Evolutionary conservation across 37 sponge, comb jelly and placozoan species (phyloP).

Genomic region (Dysidea cf. avara): DNA sequence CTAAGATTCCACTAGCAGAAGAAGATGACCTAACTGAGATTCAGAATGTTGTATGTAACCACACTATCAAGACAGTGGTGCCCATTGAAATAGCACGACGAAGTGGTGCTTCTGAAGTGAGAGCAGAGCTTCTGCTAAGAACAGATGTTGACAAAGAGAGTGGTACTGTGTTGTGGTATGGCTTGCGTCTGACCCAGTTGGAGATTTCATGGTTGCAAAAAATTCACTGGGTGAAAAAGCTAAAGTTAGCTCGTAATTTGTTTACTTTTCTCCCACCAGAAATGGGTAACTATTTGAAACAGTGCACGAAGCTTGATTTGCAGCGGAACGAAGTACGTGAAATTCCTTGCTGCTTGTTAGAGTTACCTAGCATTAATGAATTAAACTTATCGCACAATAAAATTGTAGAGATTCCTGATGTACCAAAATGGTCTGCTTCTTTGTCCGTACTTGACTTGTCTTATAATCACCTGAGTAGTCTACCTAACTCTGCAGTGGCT

Average conservation of each 20-base stretch:
- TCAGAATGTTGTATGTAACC: slow-evolving; percentile 12
- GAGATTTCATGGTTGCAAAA: slow-evolving; percentile 27
- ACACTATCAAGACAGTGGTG: slow-evolving; percentile 21
- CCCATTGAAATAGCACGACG: slow-evolving; percentile 42
- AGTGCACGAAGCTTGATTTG: slow-evolving; percentile 44
- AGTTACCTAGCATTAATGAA: slow-evolving; percentile 70
- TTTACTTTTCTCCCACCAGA: slow-evolving; percentile 36
- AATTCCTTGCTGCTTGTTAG: slow-evolving; percentile 76
- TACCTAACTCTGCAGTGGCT: slow-evolving; percentile 67
- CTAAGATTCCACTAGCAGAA: neutral
- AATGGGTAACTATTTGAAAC: slow-evolving; percentile 29
- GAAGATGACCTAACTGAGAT: slow-evolving; percentile 31
- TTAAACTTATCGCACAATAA: slow-evolving; percentile 80
- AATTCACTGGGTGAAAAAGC: slow-evolving; percentile 29
- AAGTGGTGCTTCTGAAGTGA: neutral
- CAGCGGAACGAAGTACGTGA: slow-evolving; percentile 63
- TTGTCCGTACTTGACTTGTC: slow-evolving; percentile 79
- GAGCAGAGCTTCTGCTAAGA: slow-evolving; percentile 48
- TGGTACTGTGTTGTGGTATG: slow-evolving; percentile 43
- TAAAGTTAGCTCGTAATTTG: slow-evolving; percentile 38
- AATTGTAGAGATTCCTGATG: slow-evolving; percentile 72
- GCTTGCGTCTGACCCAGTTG: slow-evolving; percentile 32
- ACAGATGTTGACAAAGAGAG: slow-evolving; percentile 43
- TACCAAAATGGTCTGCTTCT: slow-evolving; percentile 68
- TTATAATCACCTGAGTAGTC: slow-evolving; percentile 62